Evolutionary conservation across 1,140 invertebrate species (phyloP).

Genomic region (Ceratoteleas bidentatus): DNA sequence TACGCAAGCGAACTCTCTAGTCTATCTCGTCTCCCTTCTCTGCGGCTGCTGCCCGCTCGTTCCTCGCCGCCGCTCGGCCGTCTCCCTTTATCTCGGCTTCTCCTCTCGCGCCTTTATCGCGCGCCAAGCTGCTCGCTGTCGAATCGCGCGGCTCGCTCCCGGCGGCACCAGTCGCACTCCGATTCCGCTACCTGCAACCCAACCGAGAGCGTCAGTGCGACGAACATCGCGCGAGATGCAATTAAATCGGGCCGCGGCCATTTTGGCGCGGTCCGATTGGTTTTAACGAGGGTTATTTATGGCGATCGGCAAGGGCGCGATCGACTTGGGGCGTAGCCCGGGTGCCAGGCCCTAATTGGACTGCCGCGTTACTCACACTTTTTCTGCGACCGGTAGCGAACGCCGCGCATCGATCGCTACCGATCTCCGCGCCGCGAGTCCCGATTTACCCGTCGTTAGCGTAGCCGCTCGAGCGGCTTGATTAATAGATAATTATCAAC

Average conservation of each 20-base stretch:
- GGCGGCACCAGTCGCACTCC: slow-evolving; percentile 57
- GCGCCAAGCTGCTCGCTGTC: slow-evolving; percentile 49
- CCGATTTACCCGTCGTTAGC: slow-evolving; percentile 31
- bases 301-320: slow-evolving; percentile 19
- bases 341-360: no score
- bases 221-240: neutral
- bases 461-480: slow-evolving; percentile 61
- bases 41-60: slow-evolving; percentile 60
- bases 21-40: slow-evolving; percentile 71
- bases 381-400: no score
- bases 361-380: no score
- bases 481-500: slow-evolving; percentile 18
- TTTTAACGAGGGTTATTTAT: slow-evolving; percentile 58
- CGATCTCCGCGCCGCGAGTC: no score
- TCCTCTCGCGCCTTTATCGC: slow-evolving; percentile 58
- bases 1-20: slow-evolving; percentile 75
- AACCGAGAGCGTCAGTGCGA: slow-evolving; percentile 42
- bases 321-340: no score
- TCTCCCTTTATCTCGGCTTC: slow-evolving; percentile 50
- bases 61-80: slow-evolving; percentile 59
- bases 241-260: neutral
- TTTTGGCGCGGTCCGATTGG: slow-evolving; percentile 6
- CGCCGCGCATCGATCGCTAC: no score
- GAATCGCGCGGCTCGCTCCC: slow-evolving; percentile 44
- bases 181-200: slow-evolving; percentile 70